Evolutionary conservation across 2,113 vertebrate species (phyloP).

Genomic region (Proteles cristata): DNA sequence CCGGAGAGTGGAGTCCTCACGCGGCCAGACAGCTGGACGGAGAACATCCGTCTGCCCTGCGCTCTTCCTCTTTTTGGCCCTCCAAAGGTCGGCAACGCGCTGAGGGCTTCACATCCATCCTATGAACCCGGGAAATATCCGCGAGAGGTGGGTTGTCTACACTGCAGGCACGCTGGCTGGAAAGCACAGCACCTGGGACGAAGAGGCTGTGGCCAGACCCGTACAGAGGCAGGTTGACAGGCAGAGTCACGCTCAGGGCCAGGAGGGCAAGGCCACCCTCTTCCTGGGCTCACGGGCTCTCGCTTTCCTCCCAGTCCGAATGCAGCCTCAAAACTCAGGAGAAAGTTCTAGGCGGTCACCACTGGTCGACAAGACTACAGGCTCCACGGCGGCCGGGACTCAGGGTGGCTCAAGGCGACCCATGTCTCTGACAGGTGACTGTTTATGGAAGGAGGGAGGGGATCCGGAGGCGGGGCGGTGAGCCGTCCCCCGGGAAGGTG

Average conservation of each 20-base stretch:
- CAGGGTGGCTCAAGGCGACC: accelerated
- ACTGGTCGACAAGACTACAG: accelerated
- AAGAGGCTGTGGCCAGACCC: too few relatives aligned
- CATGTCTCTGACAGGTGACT: neutral
- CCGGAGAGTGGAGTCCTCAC: accelerated
- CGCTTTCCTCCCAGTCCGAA: neutral
- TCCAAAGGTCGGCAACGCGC: accelerated
- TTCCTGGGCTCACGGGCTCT: too few relatives aligned
- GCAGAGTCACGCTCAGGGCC: neutral
- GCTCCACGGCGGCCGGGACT: neutral
- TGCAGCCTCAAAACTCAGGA: neutral
- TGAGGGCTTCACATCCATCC: accelerated
- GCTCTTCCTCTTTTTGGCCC: neutral
- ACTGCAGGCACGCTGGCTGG: accelerated
- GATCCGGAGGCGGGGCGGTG: neutral
- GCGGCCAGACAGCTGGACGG: too few relatives aligned
- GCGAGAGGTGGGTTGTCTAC: accelerated
- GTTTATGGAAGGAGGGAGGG: neutral
- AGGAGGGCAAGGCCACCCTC: too few relatives aligned
- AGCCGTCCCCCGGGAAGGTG: neutral
- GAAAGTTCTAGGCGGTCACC: neutral
- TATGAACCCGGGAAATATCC: accelerated
- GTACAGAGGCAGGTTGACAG: accelerated
- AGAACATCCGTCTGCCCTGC: too few relatives aligned
- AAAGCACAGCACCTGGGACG: neutral